Base-by-base conservation (phyloP, 2,113 vertebrate species). In the Ptilorrhoa leucosticta region DNA sequence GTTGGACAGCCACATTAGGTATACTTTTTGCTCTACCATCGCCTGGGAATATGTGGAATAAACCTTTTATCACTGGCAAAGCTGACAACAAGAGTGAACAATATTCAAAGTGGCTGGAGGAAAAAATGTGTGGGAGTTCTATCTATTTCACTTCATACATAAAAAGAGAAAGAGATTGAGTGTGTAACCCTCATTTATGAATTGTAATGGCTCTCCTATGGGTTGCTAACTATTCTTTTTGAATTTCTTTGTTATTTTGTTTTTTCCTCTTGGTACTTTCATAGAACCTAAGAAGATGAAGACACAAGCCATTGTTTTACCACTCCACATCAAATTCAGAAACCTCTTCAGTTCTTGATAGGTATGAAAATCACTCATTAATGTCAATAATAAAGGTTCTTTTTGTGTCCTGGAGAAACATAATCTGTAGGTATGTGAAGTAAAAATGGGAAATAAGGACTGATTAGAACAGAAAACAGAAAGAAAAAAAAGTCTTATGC, bases 91-190 rank as follows among this genome's bases (percentile, higher is more conserved):
- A 89, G 80, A 90, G 35, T 86, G 93, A 96, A 71, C 45, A 83
- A 81, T 95, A 97, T 96, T 95, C 87, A 97, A 88, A 97, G 90
- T 95, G 73, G 86, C 56, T 95, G 64, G 73, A 96, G 68, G 68
- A 96, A 97, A 96, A 95, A 96, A 84, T 93, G 47, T 94, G 81
- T 94, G 42, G 72, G 87, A 94, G 76, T 96, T 92, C 58, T 94
- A 94, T 77, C 60, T 83, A 88, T 94, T 94, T 96, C 89, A 81
- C 66, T 89, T 94, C 94, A 87, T 73, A 81, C 58, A 87, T 84
- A 94, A 95, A 96, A 95, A 85, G 50, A 69, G 44, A 91, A 90
- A 76, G 47, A 95, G 77, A 91, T 81, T 90, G 92, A 90, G 77
- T 92, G 35, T 91, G 79, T 65, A 95, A 71, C 80, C 69, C 69